Evolutionary conservation across 2,113 vertebrate genomes (phyloP), one percentile per base, ranked within the genome.

Genomic region (Circaetus cinerascens): DNA sequence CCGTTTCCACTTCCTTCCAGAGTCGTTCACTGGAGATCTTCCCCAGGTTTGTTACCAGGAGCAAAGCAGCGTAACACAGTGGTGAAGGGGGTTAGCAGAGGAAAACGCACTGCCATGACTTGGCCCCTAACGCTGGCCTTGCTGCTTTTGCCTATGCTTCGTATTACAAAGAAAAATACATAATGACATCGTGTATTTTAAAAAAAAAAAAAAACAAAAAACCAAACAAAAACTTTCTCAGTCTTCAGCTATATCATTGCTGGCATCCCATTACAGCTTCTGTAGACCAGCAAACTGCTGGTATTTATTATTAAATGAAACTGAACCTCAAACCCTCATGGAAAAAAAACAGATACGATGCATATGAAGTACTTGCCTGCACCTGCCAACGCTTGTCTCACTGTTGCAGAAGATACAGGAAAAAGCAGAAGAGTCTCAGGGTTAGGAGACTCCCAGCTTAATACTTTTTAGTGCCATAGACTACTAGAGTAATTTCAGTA

Each of bases 41-140:
- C 56, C 78, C 36, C 32, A 19, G 12, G 29, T 55, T 55, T 67
- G 11, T 15, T 10, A 30, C 10, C 32, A 51, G 34, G 32, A 79
- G 19, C 22, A 32, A 64, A 81, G n/a, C 27, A 27, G 25, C 11
- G 9, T 40, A 21, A 69, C 17, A 8, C 11, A 21, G 45, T 2
- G 4, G 10, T 13, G 14, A 60, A 77, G 5, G 8, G 17, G 9
- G 4, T 18, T 88, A 48, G 53, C 38, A 41, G 41, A 45, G 26
- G 11, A 74, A 81, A 80, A 17, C 1, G 10, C 56, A 30, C 22
- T 46, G 8, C 43, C 3, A 5, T 38, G 38, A 26, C 68, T 64
- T 3, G 1, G 21, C 8, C 36, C 34, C 11, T 64, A 60, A 22
- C 0, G 4, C 46, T 26, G 41, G 36, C n/a, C 41, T 76, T 1